Percentiles rank a stretch among this genome's conserved stretches.
Evolutionary conservation across 2,797 vertebrate genomes (phyloP).

Genomic region (Phrynocephalus forsythii): DNA sequence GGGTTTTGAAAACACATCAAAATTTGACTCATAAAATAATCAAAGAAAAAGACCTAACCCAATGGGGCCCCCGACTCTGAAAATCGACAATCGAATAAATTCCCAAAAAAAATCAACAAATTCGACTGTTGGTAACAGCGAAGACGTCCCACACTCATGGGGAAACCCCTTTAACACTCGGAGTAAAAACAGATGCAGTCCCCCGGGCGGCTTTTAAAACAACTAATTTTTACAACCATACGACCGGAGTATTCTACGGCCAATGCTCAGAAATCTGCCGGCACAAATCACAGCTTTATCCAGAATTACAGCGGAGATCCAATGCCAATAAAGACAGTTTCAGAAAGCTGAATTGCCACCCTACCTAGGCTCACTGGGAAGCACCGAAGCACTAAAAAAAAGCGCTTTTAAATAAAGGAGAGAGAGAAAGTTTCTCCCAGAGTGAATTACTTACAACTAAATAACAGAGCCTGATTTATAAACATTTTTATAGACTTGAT

Average conservation of each 20-base stretch:
- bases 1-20: rapidly evolving
- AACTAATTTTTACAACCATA: rapidly evolving
- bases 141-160: constrained; percentile 33
- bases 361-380: not conserved
- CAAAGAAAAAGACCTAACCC: rapidly evolving
- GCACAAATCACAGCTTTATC: not conserved
- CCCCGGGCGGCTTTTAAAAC: constrained; percentile 54
- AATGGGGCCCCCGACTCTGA: rapidly evolving
- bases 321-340: rapidly evolving
- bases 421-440: rapidly evolving
- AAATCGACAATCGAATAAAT: rapidly evolving
- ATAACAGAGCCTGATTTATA: too few relatives aligned
- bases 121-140: rapidly evolving
- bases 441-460: not conserved
- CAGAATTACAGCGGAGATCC: not conserved
- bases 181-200: constrained; percentile 65
- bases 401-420: constrained; percentile 5
- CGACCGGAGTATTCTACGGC: not conserved
- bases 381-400: not conserved
- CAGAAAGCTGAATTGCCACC: not conserved
- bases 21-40: not conserved
- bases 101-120: rapidly evolving
- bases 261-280: constrained; percentile 27
- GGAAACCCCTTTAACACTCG: not conserved
- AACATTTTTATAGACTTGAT: too few relatives aligned